Evolutionary conservation across 2,888 invertebrate species (phyloP), one percentile per base, ranked within the genome.

Genomic region (Asteroscopus sphinx): DNA sequence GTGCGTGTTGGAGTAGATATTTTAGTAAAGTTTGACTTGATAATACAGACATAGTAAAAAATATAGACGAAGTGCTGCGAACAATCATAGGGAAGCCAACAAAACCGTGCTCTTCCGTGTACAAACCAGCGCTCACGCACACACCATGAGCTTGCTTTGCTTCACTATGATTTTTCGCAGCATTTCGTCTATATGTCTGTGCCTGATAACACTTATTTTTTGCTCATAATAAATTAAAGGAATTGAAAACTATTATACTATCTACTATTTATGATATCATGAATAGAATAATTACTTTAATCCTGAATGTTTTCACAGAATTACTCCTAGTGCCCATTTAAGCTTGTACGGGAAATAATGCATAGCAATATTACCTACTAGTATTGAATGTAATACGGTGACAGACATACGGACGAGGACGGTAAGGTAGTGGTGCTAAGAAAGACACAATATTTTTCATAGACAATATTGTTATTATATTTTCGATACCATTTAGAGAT

Each of bases 351-450:
- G 41, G 54, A 41, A 53, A 58, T 51, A n/a, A 55, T 66, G 40
- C 63, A 62, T 45, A 63, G 72, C 60, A 65, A 71, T 70, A 75
- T 46, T 55, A 57, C 41, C 21, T 59, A 62, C 32, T 60, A 49
- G 30, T 61, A 53, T 28, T 25, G 69, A 74, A 70, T 64, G 68
- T 67, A 66, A 57, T 56, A 57, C 51, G 48, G 62, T 65, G 61
- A 53, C 30, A 56, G 51, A 67, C 51, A 63, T 45, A 52, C 17
- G 59, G 62, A 56, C 48, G 72, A 78, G 59, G 62, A 56, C 48
- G 72, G 78, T 82, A 86, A 83, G 77, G 75, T 90, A 90, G 92
- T 86, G 93, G 93, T 93, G 93, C 93, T 93, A 92, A 88, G 82
- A 87, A 85, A 85, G 64, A 81, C 73, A 84, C 77, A 85, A 89